Percentiles rank a stretch among this genome's conserved stretches.
Evolutionary conservation across 2,888 invertebrate genomes (phyloP).

Genomic region (Petrolisthes manimaculis): DNA sequence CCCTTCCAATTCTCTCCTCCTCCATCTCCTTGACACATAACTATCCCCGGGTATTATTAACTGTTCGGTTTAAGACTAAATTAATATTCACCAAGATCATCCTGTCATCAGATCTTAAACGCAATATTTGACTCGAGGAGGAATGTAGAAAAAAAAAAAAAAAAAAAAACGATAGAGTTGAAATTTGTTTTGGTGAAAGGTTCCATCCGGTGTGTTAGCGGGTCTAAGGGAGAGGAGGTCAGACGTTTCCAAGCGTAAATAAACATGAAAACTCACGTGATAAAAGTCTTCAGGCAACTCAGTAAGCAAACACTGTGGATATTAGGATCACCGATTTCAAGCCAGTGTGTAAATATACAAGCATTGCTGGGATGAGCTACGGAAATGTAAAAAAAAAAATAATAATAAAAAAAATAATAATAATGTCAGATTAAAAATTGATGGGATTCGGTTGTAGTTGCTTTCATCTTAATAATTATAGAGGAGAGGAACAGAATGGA

Average conservation of each 20-base stretch:
- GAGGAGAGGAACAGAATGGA: neutral
- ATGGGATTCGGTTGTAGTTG: too few species aligned
- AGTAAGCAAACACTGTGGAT: neutral
- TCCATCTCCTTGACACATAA: constrained; percentile 17
- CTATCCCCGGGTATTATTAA: neutral
- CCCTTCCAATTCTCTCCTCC: too few species aligned
- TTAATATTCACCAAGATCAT: constrained; percentile 3
- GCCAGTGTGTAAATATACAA: neutral
- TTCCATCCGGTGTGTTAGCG: neutral
- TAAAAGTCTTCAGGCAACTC: neutral
- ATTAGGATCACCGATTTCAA: neutral
- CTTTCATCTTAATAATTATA: too few species aligned
- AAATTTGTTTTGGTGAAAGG: neutral
- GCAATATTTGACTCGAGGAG: neutral
- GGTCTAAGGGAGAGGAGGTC: neutral
- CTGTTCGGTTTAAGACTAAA: neutral
- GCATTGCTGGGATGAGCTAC: neutral
- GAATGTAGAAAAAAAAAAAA: neutral
- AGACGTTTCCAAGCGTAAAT: neutral
- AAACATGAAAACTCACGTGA: neutral
- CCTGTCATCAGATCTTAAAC: neutral
- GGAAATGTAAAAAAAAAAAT: neutral
- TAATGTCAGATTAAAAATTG: neutral
- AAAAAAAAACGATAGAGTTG: neutral
- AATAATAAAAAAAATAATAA: neutral